Base-by-base conservation (phyloP, 2,888 invertebrate genomes). In the Euclidia mi region DNA sequence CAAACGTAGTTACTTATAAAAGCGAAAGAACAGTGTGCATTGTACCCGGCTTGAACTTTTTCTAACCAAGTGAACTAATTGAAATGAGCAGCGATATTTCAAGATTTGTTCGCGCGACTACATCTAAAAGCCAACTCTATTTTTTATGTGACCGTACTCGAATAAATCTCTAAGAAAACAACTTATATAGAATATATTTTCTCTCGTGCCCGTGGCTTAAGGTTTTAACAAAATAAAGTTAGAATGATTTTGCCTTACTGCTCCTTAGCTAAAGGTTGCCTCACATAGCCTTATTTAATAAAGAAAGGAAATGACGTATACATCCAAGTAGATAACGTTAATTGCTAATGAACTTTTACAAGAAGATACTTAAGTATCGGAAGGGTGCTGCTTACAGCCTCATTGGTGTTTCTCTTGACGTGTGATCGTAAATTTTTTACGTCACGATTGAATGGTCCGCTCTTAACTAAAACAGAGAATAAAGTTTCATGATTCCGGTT, bases 401-500 rank as follows among this genome's bases (percentile, higher is more conserved):
- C 92, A 91, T 93, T 91, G 91, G 90, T 92, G 92, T 92, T 92
- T 88, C 92, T 90, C 89, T 92, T 88, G 92, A 92, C 90, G 93
- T 90, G 90, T 89, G 91, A 85, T 91, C 91, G 92, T 93, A 92
- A 93, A 89, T 85, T 90, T 92, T 94, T 93, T 92, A 94, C 89
- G 90, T 85, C 85, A 79, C 90, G 88, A 92, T 93, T 90, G 91
- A 92, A 92, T 92, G 91, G 90, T 88, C 86, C 82, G 85, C 90
- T 91, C 90, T 91, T 90, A 92, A 92, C 92, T 93, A 92, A 93
- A 92, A 91, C 89, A 91, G 90, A 90, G 84, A 85, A 90, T 94
- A 93, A 94, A 92, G 83, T 92, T 94, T 92, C 90, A 92, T 88
- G 93, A 91, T 92, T 92, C 88, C 81, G 76, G 84, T 92, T 92